Evolutionary conservation across 1,140 invertebrate species (phyloP), one percentile per base, ranked within the genome.

Genomic region (Ostrea denselamellosa): DNA sequence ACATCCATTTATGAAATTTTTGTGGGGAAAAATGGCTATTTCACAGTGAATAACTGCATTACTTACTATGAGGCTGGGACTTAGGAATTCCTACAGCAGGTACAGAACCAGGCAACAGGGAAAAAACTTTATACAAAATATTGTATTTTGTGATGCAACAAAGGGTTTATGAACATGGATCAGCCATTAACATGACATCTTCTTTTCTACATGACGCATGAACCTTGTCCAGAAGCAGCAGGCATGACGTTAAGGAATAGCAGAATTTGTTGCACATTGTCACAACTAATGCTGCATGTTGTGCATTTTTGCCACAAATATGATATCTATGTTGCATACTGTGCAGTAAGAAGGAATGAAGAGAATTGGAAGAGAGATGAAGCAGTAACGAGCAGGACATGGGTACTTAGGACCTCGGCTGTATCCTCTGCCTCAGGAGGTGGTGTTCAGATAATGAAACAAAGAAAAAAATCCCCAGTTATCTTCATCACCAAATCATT

Each of bases 281-380:
- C 68, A 71, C 14, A 71, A 71, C 68, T 71, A 34, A 71, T 71
- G 68, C 22, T 28, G 22, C n/a, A 71, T 71, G 68, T 71, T 25
- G 25, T 71, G 68, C 68, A 71, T 71, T 71, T 71, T 71, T 71
- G 22, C 68, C 68, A 71, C 68, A 71, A 71, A 8, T 28, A 71
- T 71, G 68, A 71, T 22, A 34, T 71, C 22, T 8, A 71, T 71
- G 68, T 71, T 71, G 68, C 22, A 34, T 34, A 28, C 10, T 71
- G 68, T 34, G 68, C 68, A 71, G 68, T 71, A 8, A 34, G 68
- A 25, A 71, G 22, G 56, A 8, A 14, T 71, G 68, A 71, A 4
- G 8, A 8, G 68, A 71, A 71, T 71, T 71, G 68, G 8, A 10
- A 34, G 56, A 58, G 22, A 25, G 68, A 71, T 71, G 68, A 0